Evolutionary conservation across 1,140 invertebrate genomes (phyloP), one percentile per base, ranked within the genome.

Genomic region (Atta colombica): DNA sequence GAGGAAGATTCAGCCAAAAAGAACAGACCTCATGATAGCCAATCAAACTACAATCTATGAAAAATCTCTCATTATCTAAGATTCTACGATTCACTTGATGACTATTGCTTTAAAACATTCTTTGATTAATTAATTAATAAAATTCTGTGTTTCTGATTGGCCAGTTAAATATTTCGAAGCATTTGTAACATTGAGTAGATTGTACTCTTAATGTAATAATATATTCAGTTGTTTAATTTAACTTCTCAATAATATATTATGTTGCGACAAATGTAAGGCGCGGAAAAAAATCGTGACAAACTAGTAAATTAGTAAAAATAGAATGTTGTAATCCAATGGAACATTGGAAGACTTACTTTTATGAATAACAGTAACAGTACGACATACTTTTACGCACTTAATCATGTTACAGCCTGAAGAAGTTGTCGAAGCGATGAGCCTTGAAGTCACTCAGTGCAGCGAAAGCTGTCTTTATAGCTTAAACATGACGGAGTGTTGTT

Each of bases 391-490:
- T 45, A 28, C 58, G 16, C 8, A 21, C 21, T 28, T 21, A 14
- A 21, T 45, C 16, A 4, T 10, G n/a, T 25, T 60, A 45, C 31
- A 14, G 16, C 39, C 0, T 63, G 58, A 28, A 61, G 16, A 77
- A 63, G 4, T 77, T 65, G 18, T 65, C 16, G 28, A 78, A 31
- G 39, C 58, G 16, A 61, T 45, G 31, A 66, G 21, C 63, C 45
- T 80, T 49, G 35, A 69, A 51, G 63, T 25, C 5, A 35, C 18
- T 45, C 28, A 63, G 55, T 55, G 31, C 14, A 25, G n/a, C 45
- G 28, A 45, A 25, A 63, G 53, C 25, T 35, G 28, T 39, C 8
- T 18, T 45, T 45, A 71, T 28, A 45, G 35, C 35, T 81, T n/a
- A 58, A 81, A 72, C 66, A 39, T 14, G 18, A n/a, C 21, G 66